Conservation (phyloP, 2,888 invertebrate genomes). For the Ametastegia equiseti region DNA sequence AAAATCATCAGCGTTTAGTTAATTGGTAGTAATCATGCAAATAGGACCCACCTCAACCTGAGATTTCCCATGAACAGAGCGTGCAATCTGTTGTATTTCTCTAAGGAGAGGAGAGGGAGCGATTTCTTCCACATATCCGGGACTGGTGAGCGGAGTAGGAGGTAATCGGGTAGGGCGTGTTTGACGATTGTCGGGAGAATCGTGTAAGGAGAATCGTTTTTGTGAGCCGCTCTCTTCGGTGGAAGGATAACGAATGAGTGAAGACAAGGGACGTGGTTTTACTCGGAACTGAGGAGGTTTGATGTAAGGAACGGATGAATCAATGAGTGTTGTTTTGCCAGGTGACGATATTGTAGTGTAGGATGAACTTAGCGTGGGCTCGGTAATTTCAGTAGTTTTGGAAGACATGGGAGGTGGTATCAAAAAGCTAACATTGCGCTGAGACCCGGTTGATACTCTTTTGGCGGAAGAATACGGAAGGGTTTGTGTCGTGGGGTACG, state of each 20-base stretch:
- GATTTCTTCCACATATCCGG: slow-evolving; percentile 63
- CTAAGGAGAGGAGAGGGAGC: slow-evolving; percentile 64
- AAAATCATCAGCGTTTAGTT: slow-evolving; percentile 22
- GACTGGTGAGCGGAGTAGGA: slow-evolving; percentile 71
- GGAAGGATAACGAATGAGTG: slow-evolving; percentile 33
- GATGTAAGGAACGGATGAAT: slow-evolving; percentile 31
- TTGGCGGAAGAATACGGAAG: slow-evolving; percentile 63
- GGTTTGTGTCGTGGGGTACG: slow-evolving; percentile 61
- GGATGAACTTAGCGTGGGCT: slow-evolving; percentile 42
- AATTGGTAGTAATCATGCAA: slow-evolving; percentile 62
- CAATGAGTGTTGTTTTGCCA: slow-evolving; percentile 14
- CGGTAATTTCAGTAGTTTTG: slow-evolving; percentile 51
- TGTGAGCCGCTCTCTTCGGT: slow-evolving; percentile 52
- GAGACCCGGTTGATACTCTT: slow-evolving; percentile 59
- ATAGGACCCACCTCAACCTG: slow-evolving; percentile 72
- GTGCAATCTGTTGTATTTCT: slow-evolving; percentile 73
- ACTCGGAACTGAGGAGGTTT: slow-evolving; percentile 50
- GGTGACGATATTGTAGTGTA: background rate
- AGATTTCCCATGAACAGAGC: slow-evolving; percentile 71
- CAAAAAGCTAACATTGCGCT: slow-evolving; percentile 69
- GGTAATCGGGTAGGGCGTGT: slow-evolving; percentile 68
- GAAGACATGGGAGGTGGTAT: slow-evolving; percentile 61
- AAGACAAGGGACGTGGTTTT: slow-evolving; percentile 54
- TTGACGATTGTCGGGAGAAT: slow-evolving; percentile 54
- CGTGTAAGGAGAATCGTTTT: slow-evolving; percentile 53